Evolutionary conservation across 1,140 invertebrate genomes (phyloP).

Genomic region (Drosophila auraria): DNA sequence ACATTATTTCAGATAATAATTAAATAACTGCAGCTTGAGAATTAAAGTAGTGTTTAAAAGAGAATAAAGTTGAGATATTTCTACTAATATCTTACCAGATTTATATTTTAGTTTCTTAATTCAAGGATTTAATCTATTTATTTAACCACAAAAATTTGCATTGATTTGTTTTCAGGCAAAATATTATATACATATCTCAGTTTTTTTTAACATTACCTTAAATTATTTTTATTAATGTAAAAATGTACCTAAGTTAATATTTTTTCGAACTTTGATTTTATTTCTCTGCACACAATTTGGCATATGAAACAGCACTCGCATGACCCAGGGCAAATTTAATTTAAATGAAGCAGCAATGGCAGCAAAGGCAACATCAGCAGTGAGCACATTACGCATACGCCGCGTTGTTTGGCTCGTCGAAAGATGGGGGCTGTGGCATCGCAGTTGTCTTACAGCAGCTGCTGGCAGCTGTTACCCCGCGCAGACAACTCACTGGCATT

Average conservation of each 20-base stretch:
- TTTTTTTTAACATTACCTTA: neutral
- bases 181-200: too few species aligned
- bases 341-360: conserved; percentile 54
- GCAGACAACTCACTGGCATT: conserved; percentile 31
- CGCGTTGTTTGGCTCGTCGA: conserved; percentile 13
- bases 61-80: neutral
- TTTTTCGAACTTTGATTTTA: neutral
- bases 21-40: too few species aligned
- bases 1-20: neutral
- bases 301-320: conserved; percentile 37
- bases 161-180: too few species aligned
- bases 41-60: neutral
- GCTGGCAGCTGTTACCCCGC: conserved; percentile 61
- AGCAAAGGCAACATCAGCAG: conserved; percentile 3
- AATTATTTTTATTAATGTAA: too few species aligned
- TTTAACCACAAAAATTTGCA: too few species aligned
- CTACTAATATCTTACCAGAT: neutral
- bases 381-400: conserved; percentile 67
- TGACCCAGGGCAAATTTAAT: conserved; percentile 72
- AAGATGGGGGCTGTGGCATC: neutral
- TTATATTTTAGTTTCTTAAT: too few species aligned
- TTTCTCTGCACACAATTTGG: conserved; percentile 13
- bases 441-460: conserved; percentile 48
- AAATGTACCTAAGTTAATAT: too few species aligned
- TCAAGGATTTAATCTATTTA: too few species aligned